phyloP scores from a whole-genome alignment of 2,797 vertebrate genomes.

The Paguma larvata region DNA sequence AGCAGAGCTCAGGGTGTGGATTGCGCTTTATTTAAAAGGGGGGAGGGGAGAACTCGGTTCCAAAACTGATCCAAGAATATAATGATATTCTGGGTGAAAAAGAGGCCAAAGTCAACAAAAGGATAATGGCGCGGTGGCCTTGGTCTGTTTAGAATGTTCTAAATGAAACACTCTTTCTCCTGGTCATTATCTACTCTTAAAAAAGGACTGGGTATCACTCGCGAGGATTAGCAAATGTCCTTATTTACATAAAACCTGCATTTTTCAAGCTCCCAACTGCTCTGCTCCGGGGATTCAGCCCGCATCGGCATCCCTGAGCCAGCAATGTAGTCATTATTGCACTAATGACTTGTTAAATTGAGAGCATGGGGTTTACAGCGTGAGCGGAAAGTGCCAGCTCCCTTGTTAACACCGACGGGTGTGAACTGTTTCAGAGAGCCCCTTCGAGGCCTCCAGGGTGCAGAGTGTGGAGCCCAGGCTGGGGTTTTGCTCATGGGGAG shows the following conservation, averaged over 20 bases:
- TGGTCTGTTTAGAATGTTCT: background rate
- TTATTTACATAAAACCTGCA: constrained; percentile 33
- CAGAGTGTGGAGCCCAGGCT: background rate
- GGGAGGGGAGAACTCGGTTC: background rate
- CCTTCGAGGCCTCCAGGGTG: background rate
- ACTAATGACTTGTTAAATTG: constrained; percentile 25
- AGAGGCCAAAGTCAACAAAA: constrained; percentile 67
- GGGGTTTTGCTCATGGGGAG: background rate
- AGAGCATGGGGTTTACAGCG: background rate
- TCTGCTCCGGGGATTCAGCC: background rate
- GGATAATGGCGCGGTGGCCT: background rate
- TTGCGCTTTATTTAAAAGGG: background rate
- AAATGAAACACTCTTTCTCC: constrained; percentile 32
- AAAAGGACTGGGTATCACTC: background rate
- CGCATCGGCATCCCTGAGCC: background rate
- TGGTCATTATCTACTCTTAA: constrained; percentile 59
- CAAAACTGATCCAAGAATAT: constrained; percentile 70
- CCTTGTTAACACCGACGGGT: background rate
- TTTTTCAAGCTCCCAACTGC: constrained; percentile 9
- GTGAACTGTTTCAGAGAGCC: background rate
- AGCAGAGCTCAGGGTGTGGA: constrained; percentile 36
- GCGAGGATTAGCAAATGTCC: background rate
- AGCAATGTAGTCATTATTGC: background rate
- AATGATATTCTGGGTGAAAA: constrained; percentile 58
- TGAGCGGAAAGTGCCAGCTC: background rate